Conservation (phyloP, 1,140 invertebrate genomes). For the Mizuhopecten yessoensis region DNA sequence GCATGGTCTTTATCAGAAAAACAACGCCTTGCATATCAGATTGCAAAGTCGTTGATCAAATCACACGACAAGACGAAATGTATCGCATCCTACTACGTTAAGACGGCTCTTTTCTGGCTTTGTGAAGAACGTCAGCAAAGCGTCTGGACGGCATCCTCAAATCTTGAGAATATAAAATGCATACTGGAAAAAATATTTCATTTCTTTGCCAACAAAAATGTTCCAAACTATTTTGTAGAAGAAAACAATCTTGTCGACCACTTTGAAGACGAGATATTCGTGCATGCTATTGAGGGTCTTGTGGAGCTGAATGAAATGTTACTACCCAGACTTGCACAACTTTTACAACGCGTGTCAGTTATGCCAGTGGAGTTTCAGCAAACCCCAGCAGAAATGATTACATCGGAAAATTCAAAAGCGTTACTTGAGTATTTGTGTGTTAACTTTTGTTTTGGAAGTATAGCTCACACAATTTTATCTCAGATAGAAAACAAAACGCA, state of each 20-base stretch:
- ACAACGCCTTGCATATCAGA: constrained; percentile 37
- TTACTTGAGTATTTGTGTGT: not conserved
- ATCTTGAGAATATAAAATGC: not conserved
- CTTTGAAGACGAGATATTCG: not conserved
- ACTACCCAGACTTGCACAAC: not conserved
- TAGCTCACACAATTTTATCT: not conserved
- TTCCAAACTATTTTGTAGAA: not conserved
- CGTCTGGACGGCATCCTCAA: not conserved
- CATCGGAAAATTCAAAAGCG: not conserved
- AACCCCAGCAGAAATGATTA: not conserved
- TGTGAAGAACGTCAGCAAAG: not conserved
- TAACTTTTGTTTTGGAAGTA: constrained; percentile 23
- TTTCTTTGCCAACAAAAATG: not conserved
- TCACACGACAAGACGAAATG: not conserved
- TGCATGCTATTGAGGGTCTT: not conserved
- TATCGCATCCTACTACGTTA: not conserved
- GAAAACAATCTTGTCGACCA: not conserved
- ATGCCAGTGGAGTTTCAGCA: not conserved
- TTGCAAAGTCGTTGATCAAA: not conserved
- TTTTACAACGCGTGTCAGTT: not conserved
- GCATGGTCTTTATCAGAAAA: constrained; percentile 12
- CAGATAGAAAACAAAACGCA: constrained; percentile 23
- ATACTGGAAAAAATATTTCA: not conserved
- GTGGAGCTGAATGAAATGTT: not conserved
- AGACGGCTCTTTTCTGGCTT: constrained; percentile 5